Conservation (phyloP, 2,888 invertebrate genomes). For the Diloba caeruleocephala region DNA sequence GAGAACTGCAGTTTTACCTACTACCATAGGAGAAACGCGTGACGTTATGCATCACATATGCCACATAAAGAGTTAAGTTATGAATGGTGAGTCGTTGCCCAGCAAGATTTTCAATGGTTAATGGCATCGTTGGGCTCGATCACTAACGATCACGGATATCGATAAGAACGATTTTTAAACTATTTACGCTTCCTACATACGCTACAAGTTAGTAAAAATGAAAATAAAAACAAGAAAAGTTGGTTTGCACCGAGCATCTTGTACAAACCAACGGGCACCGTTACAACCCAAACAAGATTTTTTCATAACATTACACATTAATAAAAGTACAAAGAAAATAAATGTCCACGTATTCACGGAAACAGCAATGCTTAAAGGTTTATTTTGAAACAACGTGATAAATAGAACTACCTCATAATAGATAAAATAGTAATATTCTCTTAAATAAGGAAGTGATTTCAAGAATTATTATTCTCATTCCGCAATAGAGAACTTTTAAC, state of each 20-base stretch:
- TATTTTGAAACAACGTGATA: constrained; percentile 10
- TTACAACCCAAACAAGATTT: constrained; percentile 34
- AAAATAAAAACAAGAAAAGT: constrained; percentile 39
- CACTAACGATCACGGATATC: constrained; percentile 3
- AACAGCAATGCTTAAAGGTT: too few species aligned
- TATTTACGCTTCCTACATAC: too few species aligned
- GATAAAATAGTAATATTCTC: constrained; percentile 66
- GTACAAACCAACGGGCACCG: constrained; percentile 35
- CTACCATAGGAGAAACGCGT: too few species aligned
- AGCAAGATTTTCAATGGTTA: not conserved
- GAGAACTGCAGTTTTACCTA: too few species aligned
- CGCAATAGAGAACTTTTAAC: constrained; percentile 87
- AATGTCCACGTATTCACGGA: not conserved
- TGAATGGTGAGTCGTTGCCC: too few species aligned
- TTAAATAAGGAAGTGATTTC: constrained; percentile 83
- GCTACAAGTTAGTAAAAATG: constrained; percentile 41
- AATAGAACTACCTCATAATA: constrained; percentile 22
- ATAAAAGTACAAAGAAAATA: constrained; percentile 6
- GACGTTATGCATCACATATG: too few species aligned
- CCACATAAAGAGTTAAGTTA: too few species aligned
- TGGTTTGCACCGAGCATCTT: constrained; percentile 25
- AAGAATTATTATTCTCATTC: constrained; percentile 86
- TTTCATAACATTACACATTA: constrained; percentile 22
- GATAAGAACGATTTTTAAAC: too few species aligned
- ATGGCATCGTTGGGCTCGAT: constrained; percentile 3